Evolutionary conservation across 2,888 invertebrate genomes (phyloP).

Genomic region (Acronicta psi): DNA sequence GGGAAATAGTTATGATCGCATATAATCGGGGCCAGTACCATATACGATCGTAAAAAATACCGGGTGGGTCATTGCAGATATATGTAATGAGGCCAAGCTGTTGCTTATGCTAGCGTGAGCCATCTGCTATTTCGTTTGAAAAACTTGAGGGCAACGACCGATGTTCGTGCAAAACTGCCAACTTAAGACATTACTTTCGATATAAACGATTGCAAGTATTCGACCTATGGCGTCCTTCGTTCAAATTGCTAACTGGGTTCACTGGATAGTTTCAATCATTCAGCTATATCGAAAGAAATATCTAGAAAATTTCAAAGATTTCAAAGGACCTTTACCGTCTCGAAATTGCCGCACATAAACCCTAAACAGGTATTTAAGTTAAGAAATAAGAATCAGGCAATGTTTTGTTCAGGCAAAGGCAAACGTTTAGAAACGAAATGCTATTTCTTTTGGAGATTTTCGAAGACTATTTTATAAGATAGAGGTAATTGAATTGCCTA

Average conservation of each 20-base stretch:
- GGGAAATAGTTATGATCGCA: conserved; percentile 19
- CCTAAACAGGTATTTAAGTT: conserved; percentile 2
- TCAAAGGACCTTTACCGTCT: conserved; percentile 2
- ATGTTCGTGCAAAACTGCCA: conserved; percentile 18
- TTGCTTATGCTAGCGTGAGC: conserved; percentile 14
- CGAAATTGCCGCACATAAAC: neutral
- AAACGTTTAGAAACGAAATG: conserved; percentile 10
- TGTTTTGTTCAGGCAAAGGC: too few species aligned
- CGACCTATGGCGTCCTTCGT: too few species aligned
- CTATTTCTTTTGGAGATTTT: conserved; percentile 7
- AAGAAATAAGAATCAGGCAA: conserved; percentile 9
- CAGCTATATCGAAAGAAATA: too few species aligned
- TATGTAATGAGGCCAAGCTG: conserved; percentile 39
- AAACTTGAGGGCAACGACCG: conserved; percentile 16
- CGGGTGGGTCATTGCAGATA: conserved; percentile 33
- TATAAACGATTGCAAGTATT: conserved; percentile 19
- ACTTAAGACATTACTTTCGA: conserved; percentile 25
- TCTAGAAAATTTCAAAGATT: conserved; percentile 8
- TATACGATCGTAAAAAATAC: conserved; percentile 30
- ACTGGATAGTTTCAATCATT: too few species aligned
- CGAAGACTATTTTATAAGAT: conserved; percentile 4
- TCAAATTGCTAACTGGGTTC: too few species aligned
- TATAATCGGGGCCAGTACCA: conserved; percentile 37
- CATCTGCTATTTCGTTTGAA: conserved; percentile 11
- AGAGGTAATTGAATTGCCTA: conserved; percentile 11